Conservation (phyloP, 2,888 invertebrate species). For the Epirrhoe tristata region DNA sequence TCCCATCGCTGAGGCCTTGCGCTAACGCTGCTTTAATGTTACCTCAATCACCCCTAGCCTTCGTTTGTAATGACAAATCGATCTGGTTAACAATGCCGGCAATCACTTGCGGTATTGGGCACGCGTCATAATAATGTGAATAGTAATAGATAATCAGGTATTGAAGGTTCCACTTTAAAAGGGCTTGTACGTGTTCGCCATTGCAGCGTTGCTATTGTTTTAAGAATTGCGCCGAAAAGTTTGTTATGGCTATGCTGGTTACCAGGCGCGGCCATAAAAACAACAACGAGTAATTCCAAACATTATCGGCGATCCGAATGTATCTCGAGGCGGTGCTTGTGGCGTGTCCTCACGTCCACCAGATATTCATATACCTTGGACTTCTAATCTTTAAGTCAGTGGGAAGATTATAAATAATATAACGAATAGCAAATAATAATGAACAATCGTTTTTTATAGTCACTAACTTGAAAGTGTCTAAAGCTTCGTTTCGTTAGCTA, state of each 20-base stretch:
- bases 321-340: conserved; percentile 53
- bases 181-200: conserved; percentile 58
- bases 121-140: conserved; percentile 56
- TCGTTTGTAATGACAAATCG: conserved; percentile 54
- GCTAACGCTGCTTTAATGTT: conserved; percentile 53
- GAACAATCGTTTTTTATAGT: too few species aligned
- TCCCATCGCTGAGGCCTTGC: conserved; percentile 70
- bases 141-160: conserved; percentile 55
- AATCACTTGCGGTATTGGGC: conserved; percentile 58
- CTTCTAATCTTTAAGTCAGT: background rate
- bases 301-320: conserved; percentile 43
- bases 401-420: background rate
- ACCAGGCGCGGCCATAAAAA: conserved; percentile 49
- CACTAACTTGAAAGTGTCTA: too few species aligned
- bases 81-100: conserved; percentile 56
- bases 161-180: conserved; percentile 64
- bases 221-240: conserved; percentile 59
- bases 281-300: conserved; percentile 49
- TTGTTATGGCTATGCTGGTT: conserved; percentile 66
- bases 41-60: conserved; percentile 56
- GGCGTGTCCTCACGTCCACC: conserved; percentile 60
- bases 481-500: too few species aligned
- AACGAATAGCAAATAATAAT: background rate
- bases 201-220: conserved; percentile 58
- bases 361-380: background rate